Percentiles rank a stretch among this genome's conserved stretches.
phyloP scores from a whole-genome alignment of 1,140 invertebrate genomes.

The Drepana arcuata region DNA sequence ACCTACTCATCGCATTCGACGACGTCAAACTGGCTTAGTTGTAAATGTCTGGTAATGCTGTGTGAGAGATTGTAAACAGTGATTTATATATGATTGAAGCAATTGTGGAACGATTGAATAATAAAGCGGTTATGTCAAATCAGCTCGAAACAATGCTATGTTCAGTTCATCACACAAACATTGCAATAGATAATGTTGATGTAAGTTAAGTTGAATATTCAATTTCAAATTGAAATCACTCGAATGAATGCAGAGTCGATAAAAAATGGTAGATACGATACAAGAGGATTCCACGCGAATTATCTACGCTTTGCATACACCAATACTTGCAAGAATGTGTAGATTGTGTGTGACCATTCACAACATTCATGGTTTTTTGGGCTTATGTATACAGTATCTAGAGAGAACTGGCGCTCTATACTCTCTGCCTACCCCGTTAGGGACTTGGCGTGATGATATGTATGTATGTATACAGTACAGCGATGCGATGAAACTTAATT shows the following conservation, averaged over 20 bases:
- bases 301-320: conserved; percentile 16
- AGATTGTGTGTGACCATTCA: too few species aligned
- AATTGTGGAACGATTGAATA: conserved; percentile 16
- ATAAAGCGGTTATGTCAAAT: too few species aligned
- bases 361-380: too few species aligned
- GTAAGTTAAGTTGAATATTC: neutral
- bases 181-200: conserved; percentile 25
- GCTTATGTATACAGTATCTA: too few species aligned
- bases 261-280: conserved; percentile 27
- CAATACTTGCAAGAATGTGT: neutral
- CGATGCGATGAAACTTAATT: conserved; percentile 12
- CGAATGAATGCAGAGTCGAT: conserved; percentile 41
- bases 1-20: conserved; percentile 51
- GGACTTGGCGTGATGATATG: too few species aligned
- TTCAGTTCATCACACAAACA: conserved; percentile 30
- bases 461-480: too few species aligned
- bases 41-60: conserved; percentile 15
- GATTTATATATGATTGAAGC: conserved; percentile 35
- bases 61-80: conserved; percentile 25
- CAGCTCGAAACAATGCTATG: too few species aligned
- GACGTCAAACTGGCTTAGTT: conserved; percentile 45
- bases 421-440: too few species aligned
- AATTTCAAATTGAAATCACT: conserved; percentile 40
- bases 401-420: too few species aligned
- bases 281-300: conserved; percentile 37